phyloP scores from a whole-genome alignment of 2,113 vertebrate species.

The Sander vitreus region DNA sequence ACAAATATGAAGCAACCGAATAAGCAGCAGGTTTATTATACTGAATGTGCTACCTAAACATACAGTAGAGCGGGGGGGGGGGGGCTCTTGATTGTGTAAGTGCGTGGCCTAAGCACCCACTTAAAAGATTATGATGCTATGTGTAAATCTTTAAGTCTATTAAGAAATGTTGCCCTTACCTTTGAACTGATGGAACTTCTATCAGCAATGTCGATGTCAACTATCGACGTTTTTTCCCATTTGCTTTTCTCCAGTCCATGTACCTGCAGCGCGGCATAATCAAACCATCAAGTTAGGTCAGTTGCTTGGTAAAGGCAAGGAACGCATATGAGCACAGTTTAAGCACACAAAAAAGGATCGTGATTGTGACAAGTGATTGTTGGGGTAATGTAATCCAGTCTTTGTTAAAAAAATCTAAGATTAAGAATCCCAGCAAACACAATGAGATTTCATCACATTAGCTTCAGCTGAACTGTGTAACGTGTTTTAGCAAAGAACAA shows the following conservation, averaged over 20 bases:
- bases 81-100: no score
- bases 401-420: no score
- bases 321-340: background rate
- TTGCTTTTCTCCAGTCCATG: conserved; percentile 88
- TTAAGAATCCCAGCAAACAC: no score
- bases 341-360: no score
- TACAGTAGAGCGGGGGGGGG: no score
- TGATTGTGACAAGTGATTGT: background rate
- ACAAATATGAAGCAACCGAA: background rate
- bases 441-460: no score
- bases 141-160: no score
- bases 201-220: conserved; percentile 95
- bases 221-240: conserved; percentile 87
- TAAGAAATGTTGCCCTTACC: conserved; percentile 75
- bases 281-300: background rate
- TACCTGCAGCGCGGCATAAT: conserved; percentile 81
- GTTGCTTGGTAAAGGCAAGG: background rate
- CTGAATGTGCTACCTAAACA: background rate
- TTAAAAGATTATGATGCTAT: no score
- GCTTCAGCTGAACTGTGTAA: no score
- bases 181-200: conserved; percentile 85
- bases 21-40: background rate
- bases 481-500: no score
- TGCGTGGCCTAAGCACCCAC: no score
- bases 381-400: no score